These are phyloP conservation scores for Morelia viridis DNA, from an alignment of 2,797 vertebrate genomes.

Conservation along the genomic window DNA sequence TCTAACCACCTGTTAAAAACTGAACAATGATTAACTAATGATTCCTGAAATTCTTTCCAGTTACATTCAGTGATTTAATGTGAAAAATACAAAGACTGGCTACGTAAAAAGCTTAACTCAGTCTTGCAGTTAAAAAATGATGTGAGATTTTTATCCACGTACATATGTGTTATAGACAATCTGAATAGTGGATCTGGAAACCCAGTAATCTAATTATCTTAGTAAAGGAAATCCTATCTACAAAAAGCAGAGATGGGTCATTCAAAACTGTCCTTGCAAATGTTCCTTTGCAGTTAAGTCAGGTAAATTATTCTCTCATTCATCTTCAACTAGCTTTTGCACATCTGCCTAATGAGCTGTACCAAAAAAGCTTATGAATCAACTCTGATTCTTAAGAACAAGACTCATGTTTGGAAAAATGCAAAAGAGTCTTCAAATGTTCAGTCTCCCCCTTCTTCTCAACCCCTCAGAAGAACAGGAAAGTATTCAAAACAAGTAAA, in stretches of 20 bases:
- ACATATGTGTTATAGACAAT: background rate
- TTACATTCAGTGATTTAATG: background rate
- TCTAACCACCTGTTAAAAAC: background rate
- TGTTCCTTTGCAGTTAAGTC: background rate
- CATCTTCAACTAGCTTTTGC: background rate
- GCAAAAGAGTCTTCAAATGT: background rate
- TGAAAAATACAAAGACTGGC: background rate
- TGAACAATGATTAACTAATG: background rate
- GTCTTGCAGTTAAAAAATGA: background rate
- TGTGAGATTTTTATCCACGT: background rate
- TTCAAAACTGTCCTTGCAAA: background rate
- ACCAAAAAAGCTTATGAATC: background rate
- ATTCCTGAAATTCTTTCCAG: background rate
- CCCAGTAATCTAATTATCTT: background rate
- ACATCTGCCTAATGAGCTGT: background rate
- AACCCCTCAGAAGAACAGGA: background rate
- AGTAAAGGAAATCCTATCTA: background rate
- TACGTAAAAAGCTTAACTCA: background rate
- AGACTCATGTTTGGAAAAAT: background rate
- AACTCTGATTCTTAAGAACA: background rate
- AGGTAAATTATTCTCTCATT: background rate
- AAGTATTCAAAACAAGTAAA: background rate
- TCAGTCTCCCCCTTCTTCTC: too few relatives aligned
- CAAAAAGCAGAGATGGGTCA: background rate
- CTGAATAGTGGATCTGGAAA: background rate